Conservation (phyloP, 2,113 vertebrate species). For the Cinclus mexicanus region DNA sequence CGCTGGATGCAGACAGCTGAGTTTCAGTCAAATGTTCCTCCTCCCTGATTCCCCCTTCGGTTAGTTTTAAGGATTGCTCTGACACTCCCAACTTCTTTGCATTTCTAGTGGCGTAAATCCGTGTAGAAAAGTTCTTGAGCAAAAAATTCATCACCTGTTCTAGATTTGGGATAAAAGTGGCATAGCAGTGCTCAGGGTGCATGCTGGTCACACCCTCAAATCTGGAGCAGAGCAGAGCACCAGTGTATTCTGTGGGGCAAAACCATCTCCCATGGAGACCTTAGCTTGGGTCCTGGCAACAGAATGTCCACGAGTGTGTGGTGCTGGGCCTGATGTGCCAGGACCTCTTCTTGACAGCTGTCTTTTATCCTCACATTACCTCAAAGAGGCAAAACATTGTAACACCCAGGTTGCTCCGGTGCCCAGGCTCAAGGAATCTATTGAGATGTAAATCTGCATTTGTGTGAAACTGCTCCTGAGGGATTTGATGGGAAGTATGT, state of each 20-base stretch:
- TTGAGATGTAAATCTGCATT: background rate
- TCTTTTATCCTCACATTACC: background rate
- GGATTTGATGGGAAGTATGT: background rate
- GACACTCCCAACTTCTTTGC: background rate
- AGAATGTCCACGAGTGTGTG: fast-evolving
- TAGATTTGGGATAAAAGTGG: background rate
- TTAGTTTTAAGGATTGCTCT: background rate
- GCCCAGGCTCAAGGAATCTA: background rate
- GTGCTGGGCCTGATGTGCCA: background rate
- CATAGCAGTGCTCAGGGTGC: background rate
- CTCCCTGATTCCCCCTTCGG: background rate
- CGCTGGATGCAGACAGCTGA: background rate
- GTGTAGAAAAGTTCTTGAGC: background rate
- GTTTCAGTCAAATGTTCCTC: background rate
- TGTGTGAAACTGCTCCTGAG: background rate
- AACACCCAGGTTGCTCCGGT: background rate
- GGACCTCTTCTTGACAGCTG: background rate
- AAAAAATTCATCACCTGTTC: background rate
- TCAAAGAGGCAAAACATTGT: background rate
- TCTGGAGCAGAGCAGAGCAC: background rate
- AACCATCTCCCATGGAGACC: background rate
- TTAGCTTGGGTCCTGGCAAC: background rate
- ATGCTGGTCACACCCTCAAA: background rate
- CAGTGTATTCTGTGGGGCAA: background rate
- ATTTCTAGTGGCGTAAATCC: background rate